phyloP scores from a whole-genome alignment of 2,888 invertebrate species.

The Smittia sp. region DNA sequence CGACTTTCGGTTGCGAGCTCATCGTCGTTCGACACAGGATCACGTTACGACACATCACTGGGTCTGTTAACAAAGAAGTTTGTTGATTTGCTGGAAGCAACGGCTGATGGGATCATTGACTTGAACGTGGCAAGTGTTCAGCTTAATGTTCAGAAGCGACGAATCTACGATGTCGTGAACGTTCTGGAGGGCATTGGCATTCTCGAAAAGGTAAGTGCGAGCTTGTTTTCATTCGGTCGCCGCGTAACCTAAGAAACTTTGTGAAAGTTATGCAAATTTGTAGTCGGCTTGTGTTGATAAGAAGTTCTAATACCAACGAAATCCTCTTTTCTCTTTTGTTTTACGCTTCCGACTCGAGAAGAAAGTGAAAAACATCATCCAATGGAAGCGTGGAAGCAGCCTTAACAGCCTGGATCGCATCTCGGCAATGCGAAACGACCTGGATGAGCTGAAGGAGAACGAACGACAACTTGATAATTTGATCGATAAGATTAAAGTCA shows the following conservation, averaged over 20 bases:
- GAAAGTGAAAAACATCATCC: constrained; percentile 96
- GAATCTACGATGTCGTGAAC: constrained; percentile 96
- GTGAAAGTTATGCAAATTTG: constrained; percentile 12
- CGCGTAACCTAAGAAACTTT: neutral
- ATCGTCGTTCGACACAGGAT: constrained; percentile 32
- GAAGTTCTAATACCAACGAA: neutral
- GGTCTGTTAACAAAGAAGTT: constrained; percentile 95
- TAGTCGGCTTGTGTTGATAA: neutral
- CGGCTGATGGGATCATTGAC: constrained; percentile 86
- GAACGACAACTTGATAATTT: constrained; percentile 74
- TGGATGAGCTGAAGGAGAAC: constrained; percentile 69
- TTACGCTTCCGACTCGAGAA: neutral
- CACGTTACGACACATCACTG: constrained; percentile 82
- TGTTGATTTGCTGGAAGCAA: constrained; percentile 81
- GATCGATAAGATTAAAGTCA: constrained; percentile 61
- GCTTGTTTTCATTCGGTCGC: neutral
- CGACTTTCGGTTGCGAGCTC: constrained; percentile 20
- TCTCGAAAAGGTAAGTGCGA: constrained; percentile 66
- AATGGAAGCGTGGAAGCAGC: constrained; percentile 81
- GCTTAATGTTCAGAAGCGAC: constrained; percentile 87
- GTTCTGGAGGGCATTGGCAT: constrained; percentile 95
- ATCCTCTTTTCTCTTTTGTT: neutral
- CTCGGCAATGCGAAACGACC: constrained; percentile 57
- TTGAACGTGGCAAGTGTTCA: constrained; percentile 85
- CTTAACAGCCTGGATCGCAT: constrained; percentile 27